Conservation (phyloP, 30 jellyfish, hydroid and myxozoan species). For the Clytia hemisphaerica region DNA sequence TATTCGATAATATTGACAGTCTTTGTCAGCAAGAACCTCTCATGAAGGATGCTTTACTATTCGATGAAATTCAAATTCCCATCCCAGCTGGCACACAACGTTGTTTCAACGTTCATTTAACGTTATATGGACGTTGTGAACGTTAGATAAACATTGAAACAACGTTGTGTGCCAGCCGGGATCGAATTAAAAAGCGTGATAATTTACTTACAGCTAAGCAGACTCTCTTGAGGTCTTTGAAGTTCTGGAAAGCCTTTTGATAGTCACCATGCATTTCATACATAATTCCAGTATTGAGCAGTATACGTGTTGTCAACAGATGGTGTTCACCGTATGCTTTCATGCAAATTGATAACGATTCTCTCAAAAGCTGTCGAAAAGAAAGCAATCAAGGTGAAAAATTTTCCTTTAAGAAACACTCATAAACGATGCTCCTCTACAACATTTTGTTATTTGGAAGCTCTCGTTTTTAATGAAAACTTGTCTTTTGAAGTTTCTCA, state of each 20-base stretch:
- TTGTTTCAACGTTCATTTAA: background rate
- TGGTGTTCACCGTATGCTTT: constrained; percentile 53
- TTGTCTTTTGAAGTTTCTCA: no score
- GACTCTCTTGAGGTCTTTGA: constrained; percentile 6
- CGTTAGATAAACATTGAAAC: background rate
- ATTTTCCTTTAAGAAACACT: no score
- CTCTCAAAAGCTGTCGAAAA: constrained; percentile 11
- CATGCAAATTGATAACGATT: constrained; percentile 22
- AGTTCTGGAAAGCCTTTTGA: constrained; percentile 13
- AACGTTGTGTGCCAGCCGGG: background rate
- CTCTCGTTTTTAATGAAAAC: no score
- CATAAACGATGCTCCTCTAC: no score
- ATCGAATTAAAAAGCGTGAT: background rate
- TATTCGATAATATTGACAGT: no score
- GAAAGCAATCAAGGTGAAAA: background rate
- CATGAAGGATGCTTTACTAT: no score
- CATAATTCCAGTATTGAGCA: constrained; percentile 32
- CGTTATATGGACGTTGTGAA: background rate
- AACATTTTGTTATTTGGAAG: no score
- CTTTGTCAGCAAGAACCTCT: no score
- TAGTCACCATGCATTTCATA: constrained; percentile 29
- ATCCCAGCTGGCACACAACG: no score
- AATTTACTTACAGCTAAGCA: constrained; percentile 33
- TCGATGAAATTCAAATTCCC: no score
- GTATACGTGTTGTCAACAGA: constrained; percentile 37